A percentile compares a stretch with the other conserved stretches of the same genome.
phyloP scores from a whole-genome alignment of 2,113 vertebrate species.

The Ptilorrhoa leucosticta region DNA sequence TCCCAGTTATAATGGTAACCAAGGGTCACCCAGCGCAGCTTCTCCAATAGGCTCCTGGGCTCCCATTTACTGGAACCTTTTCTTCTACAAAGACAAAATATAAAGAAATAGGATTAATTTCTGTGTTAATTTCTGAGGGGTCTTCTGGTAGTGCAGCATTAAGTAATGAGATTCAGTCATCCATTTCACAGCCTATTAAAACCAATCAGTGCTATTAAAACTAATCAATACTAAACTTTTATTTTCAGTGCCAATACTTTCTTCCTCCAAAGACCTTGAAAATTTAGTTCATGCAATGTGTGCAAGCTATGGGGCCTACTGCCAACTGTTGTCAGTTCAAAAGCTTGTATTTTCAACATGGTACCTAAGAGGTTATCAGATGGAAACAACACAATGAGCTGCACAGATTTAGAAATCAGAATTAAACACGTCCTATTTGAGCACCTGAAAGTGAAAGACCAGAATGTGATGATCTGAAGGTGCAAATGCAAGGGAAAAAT shows the following conservation, averaged over 20 bases:
- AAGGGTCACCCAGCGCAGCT: conserved; percentile 94
- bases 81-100: conserved; percentile 65
- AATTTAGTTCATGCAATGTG: not conserved
- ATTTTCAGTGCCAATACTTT: not conserved
- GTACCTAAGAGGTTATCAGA: not conserved
- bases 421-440: not conserved
- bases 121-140: not conserved
- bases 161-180: not conserved
- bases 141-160: not conserved
- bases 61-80: conserved; percentile 67
- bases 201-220: not conserved
- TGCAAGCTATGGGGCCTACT: not conserved
- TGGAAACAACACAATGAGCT: not conserved
- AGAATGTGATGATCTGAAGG: not conserved
- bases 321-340: not conserved
- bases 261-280: not conserved
- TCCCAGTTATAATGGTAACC: conserved; percentile 98
- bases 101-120: not conserved
- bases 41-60: conserved; percentile 87
- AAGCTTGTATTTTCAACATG: not conserved
- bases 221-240: not conserved
- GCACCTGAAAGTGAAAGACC: not conserved
- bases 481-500: not conserved
- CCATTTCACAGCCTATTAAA: not conserved
- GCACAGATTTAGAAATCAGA: not conserved